Evolutionary conservation across 1,140 invertebrate genomes (phyloP).

Genomic region (Papilio glaucus): DNA sequence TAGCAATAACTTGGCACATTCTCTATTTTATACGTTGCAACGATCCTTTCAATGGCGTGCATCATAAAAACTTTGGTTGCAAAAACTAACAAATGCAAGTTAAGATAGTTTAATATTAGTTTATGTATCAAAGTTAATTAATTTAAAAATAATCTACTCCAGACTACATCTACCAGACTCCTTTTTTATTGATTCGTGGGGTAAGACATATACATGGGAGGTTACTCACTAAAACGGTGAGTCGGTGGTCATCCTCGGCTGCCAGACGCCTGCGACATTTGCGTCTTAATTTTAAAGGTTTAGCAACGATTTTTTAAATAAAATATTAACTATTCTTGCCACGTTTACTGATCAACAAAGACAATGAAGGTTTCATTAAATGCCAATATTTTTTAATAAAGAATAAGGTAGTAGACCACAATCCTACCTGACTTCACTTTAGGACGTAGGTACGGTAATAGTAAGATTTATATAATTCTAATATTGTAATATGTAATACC

Average conservation of each 20-base stretch:
- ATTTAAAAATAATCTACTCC: not conserved
- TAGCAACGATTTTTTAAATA: not conserved
- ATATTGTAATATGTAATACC: not conserved
- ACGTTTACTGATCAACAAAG: not conserved
- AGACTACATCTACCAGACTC: not conserved
- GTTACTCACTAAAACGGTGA: too few species aligned
- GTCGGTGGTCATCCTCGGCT: too few species aligned
- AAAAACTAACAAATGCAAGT: slow-evolving; percentile 13
- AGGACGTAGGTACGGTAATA: not conserved
- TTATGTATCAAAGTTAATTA: not conserved
- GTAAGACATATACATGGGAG: too few species aligned
- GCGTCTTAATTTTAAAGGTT: not conserved
- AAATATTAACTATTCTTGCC: too few species aligned
- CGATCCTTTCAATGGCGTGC: not conserved
- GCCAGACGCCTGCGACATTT: not conserved
- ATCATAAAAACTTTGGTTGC: slow-evolving; percentile 1
- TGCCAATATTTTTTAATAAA: not conserved
- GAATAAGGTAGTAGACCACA: too few species aligned
- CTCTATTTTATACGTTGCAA: slow-evolving; percentile 10
- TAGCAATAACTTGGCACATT: slow-evolving; percentile 13
- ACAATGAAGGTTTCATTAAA: not conserved
- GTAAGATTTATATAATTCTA: not conserved
- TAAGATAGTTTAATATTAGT: slow-evolving; percentile 10
- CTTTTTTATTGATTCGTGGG: too few species aligned
- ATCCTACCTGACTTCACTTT: not conserved